Evolutionary conservation across 2,888 invertebrate genomes (phyloP).

Genomic region (Agapetus fuscipes): DNA sequence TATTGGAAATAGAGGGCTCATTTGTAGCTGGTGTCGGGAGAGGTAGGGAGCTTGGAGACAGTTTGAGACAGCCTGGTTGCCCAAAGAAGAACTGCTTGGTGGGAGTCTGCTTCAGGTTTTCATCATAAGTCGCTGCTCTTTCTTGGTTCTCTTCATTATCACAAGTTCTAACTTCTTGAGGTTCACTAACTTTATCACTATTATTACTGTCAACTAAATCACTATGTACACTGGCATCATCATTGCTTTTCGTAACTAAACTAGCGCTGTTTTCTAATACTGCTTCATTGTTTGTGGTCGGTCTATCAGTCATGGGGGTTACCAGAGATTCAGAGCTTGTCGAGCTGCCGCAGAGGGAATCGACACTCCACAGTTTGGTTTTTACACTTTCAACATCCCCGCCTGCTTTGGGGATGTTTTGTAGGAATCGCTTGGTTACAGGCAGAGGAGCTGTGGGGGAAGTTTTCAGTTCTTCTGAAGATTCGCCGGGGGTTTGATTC

Average conservation of each 20-base stretch:
- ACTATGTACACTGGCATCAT: conserved; percentile 30
- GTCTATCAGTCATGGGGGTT: conserved; percentile 10
- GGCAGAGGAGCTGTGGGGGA: conserved; percentile 19
- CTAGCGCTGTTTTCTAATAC: conserved; percentile 18
- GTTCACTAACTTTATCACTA: conserved; percentile 20
- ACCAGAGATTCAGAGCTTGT: conserved; percentile 21
- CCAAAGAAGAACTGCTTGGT: conserved; percentile 35
- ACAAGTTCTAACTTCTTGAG: too few relatives aligned
- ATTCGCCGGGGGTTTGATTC: background rate
- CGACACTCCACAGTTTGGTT: conserved; percentile 24
- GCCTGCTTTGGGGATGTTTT: conserved; percentile 19
- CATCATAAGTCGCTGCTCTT: background rate
- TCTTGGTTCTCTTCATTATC: too few relatives aligned
- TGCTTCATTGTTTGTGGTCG: conserved; percentile 6
- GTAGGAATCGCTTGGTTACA: conserved; percentile 21
- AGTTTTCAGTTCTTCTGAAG: conserved; percentile 3
- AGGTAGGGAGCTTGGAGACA: conserved; percentile 27
- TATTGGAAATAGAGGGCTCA: too few relatives aligned
- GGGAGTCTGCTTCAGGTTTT: background rate
- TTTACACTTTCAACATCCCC: conserved; percentile 23
- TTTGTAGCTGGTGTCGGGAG: background rate
- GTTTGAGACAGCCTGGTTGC: conserved; percentile 34
- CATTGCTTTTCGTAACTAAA: conserved; percentile 26
- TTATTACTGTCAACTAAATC: conserved; percentile 32
- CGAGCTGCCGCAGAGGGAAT: conserved; percentile 23